Evolutionary conservation across 2,888 invertebrate species (phyloP).

Genomic region (Monopis laevigella): DNA sequence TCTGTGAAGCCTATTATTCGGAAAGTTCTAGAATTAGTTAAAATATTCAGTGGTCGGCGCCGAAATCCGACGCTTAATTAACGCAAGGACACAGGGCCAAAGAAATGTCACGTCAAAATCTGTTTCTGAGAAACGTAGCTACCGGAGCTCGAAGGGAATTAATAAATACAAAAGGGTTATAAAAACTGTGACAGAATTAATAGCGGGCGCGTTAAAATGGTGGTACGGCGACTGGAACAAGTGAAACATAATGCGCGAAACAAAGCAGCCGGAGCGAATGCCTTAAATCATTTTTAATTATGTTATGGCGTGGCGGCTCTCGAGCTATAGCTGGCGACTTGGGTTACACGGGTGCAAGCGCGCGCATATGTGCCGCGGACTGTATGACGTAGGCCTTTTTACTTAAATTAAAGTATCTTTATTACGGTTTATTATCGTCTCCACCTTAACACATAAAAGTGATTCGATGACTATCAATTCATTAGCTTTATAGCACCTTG

Average conservation of each 20-base stretch:
- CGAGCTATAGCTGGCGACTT: constrained; percentile 33
- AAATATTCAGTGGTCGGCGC: constrained; percentile 24
- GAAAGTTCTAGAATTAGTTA: constrained; percentile 9
- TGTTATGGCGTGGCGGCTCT: constrained; percentile 57
- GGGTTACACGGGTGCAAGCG: constrained; percentile 31
- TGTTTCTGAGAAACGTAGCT: constrained; percentile 61
- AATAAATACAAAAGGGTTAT: constrained; percentile 65
- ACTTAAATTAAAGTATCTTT: too few relatives aligned
- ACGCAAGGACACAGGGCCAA: constrained; percentile 49
- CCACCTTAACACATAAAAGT: too few relatives aligned
- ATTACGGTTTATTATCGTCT: too few relatives aligned
- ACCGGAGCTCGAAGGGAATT: constrained; percentile 61
- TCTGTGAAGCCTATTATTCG: constrained; percentile 4
- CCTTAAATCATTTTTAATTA: constrained; percentile 69
- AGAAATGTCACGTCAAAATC: constrained; percentile 62
- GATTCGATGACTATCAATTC: too few relatives aligned
- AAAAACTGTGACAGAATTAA: constrained; percentile 67
- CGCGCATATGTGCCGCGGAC: too few relatives aligned
- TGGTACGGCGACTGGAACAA: constrained; percentile 58
- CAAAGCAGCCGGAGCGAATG: constrained; percentile 68
- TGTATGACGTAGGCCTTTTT: too few relatives aligned
- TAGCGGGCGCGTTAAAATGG: constrained; percentile 58
- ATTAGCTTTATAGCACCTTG: too few relatives aligned
- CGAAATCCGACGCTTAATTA: constrained; percentile 63
- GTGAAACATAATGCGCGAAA: constrained; percentile 68